Conservation (phyloP, 1,140 invertebrate genomes). For the Pogonus chalceus region DNA sequence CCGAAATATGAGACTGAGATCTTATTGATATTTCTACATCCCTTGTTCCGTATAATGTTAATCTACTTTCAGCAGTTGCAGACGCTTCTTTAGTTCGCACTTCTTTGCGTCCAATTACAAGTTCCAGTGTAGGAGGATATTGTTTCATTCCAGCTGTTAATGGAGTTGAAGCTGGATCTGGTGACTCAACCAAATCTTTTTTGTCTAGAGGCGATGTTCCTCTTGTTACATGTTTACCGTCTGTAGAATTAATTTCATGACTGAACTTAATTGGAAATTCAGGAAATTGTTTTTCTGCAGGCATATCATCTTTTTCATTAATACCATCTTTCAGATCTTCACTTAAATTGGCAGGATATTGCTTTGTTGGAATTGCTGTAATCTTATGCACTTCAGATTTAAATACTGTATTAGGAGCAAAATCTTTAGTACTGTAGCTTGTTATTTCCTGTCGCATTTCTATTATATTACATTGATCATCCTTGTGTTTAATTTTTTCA, state of each 20-base stretch:
- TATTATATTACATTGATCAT: not conserved
- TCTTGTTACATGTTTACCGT: constrained; percentile 15
- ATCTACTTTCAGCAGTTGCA: constrained; percentile 39
- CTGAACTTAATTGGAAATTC: not conserved
- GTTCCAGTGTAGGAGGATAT: constrained; percentile 34
- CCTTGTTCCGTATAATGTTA: constrained; percentile 37
- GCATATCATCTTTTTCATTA: constrained; percentile 19
- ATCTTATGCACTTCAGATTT: constrained; percentile 2
- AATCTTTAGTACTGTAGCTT: not conserved
- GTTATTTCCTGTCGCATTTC: constrained; percentile 2
- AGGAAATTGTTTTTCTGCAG: not conserved
- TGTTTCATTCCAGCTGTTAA: constrained; percentile 15
- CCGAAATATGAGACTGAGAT: constrained; percentile 41
- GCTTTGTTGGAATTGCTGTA: not conserved
- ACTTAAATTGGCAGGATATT: constrained; percentile 24
- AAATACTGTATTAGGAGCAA: not conserved
- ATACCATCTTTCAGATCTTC: constrained; percentile 24
- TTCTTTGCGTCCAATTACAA: constrained; percentile 42
- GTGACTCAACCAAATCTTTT: constrained; percentile 22
- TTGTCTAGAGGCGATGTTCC: constrained; percentile 37
- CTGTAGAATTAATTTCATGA: not conserved
- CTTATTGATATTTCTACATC: constrained; percentile 43
- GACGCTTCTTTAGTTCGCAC: constrained; percentile 39
- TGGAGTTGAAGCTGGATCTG: constrained; percentile 15
- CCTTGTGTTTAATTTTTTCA: too few species aligned